These are phyloP conservation scores for Cylas formicarius DNA, from an alignment of 1,140 invertebrate species.

Conservation along the genomic window DNA sequence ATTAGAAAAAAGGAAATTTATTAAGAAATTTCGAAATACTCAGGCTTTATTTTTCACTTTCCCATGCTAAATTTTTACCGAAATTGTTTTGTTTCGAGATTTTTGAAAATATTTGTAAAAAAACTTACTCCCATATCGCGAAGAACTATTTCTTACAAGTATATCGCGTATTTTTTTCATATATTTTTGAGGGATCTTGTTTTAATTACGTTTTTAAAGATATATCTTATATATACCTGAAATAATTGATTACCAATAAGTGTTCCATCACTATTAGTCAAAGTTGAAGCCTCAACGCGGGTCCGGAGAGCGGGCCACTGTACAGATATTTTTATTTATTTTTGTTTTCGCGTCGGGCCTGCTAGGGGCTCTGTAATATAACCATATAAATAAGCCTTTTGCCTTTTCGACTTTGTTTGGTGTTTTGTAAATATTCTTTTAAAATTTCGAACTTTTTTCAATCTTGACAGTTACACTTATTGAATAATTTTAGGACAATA, in stretches of 20 bases:
- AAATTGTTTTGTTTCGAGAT: too few species aligned
- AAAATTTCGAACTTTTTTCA: neutral
- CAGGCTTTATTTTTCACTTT: slow-evolving; percentile 30
- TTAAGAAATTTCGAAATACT: slow-evolving; percentile 36
- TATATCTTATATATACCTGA: slow-evolving; percentile 26
- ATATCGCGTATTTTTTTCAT: slow-evolving; percentile 9
- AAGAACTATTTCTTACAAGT: too few species aligned
- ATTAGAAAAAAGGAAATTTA: too few species aligned
- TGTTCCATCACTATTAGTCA: slow-evolving; percentile 37
- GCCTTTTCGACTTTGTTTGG: slow-evolving; percentile 25
- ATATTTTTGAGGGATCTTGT: slow-evolving; percentile 25
- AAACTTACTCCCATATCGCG: too few species aligned
- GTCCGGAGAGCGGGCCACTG: slow-evolving; percentile 22
- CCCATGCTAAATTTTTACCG: too few species aligned
- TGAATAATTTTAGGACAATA: slow-evolving; percentile 18
- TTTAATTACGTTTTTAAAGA: slow-evolving; percentile 20
- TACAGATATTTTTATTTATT: slow-evolving; percentile 38
- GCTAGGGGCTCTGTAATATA: slow-evolving; percentile 28
- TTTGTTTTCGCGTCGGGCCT: slow-evolving; percentile 17
- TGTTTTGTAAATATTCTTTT: slow-evolving; percentile 28
- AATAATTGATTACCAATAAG: slow-evolving; percentile 36
- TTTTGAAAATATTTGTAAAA: too few species aligned
- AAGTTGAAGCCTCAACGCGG: slow-evolving; percentile 21
- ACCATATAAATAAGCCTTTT: slow-evolving; percentile 37
- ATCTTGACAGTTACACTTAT: slow-evolving; percentile 2